Percentiles rank a stretch among this genome's conserved stretches.
phyloP scores from a whole-genome alignment of 2,113 vertebrate species.

The Anhinga anhinga region DNA sequence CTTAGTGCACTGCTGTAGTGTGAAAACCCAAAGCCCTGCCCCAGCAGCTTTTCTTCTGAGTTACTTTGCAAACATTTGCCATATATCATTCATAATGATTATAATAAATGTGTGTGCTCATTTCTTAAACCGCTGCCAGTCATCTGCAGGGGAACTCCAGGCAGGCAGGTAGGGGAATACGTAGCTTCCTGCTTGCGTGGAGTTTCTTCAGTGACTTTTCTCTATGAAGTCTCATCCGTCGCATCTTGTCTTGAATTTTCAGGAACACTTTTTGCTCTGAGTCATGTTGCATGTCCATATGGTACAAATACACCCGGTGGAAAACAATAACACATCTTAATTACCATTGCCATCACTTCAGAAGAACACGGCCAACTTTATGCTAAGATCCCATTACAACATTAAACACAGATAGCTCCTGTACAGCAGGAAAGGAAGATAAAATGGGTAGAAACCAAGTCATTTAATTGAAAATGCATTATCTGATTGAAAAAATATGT shows the following conservation, averaged over 20 bases:
- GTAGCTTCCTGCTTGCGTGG: background rate
- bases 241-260: background rate
- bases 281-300: background rate
- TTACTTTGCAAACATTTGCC: constrained; percentile 40
- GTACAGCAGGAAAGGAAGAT: constrained; percentile 13
- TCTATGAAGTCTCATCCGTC: background rate
- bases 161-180: background rate
- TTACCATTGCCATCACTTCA: background rate
- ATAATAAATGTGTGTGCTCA: background rate
- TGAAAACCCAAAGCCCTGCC: background rate
- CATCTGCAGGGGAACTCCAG: background rate
- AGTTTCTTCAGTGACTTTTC: background rate
- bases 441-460: background rate
- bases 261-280: background rate
- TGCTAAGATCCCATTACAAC: background rate
- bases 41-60: background rate
- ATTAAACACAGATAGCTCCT: constrained; percentile 13
- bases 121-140: background rate
- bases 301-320: background rate
- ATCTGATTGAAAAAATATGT: constrained; percentile 62
- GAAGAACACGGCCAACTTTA: background rate
- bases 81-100: background rate
- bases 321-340: constrained; percentile 3
- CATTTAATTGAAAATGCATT: constrained; percentile 5
- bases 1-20: background rate